These are phyloP conservation scores for Silurus aristotelis DNA, from an alignment of 2,797 vertebrate genomes.

Conservation along the genomic window DNA sequence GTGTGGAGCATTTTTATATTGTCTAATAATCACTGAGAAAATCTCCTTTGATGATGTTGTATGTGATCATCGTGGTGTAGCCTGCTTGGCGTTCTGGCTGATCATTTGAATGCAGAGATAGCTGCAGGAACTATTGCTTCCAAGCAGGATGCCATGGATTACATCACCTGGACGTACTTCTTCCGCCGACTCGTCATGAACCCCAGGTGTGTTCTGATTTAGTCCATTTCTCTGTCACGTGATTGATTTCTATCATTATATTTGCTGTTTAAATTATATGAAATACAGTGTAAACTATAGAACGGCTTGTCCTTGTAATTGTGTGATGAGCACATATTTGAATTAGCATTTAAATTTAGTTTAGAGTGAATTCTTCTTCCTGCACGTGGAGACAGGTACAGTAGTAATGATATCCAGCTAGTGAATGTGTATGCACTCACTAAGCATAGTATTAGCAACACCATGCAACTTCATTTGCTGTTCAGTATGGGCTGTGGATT, in stretches of 20 bases:
- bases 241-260: no score
- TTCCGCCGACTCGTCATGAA: conserved; percentile 98
- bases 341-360: neutral
- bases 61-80: conserved; percentile 64
- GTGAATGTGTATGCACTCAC: neutral
- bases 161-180: conserved; percentile 99
- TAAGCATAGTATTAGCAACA: neutral
- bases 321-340: neutral
- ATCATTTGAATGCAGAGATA: conserved; percentile 96
- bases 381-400: neutral
- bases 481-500: neutral
- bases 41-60: neutral
- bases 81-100: conserved; percentile 89
- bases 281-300: no score
- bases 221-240: neutral
- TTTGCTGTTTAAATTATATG: neutral
- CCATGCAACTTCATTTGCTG: neutral
- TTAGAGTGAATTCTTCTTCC: neutral
- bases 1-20: neutral
- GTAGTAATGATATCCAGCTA: neutral
- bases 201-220: conserved; percentile 80
- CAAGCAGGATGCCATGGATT: conserved; percentile 98
- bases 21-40: neutral
- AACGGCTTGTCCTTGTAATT: neutral
- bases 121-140: conserved; percentile 92